Percentiles rank a stretch among this genome's conserved stretches.
Conservation (phyloP, 1,140 invertebrate species). For the Aphidius ervi region DNA sequence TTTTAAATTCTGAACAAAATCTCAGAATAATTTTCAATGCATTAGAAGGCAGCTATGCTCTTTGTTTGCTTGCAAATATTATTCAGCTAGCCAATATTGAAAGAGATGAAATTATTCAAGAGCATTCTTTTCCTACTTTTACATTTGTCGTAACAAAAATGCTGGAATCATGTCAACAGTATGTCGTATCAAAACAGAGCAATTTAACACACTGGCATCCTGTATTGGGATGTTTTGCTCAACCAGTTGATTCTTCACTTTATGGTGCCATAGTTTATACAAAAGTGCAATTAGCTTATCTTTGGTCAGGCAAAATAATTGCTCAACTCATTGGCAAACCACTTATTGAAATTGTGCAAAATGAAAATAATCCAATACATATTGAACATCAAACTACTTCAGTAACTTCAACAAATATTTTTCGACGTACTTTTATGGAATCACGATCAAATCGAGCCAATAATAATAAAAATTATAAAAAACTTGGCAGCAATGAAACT, state of each 20-base stretch:
- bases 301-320: conserved; percentile 77
- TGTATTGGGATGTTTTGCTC: conserved; percentile 94
- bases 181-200: conserved; percentile 80
- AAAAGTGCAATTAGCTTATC: conserved; percentile 74
- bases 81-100: conserved; percentile 74
- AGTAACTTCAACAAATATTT: conserved; percentile 45
- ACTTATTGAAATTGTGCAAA: conserved; percentile 52
- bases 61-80: conserved; percentile 77
- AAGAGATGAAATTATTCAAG: conserved; percentile 58
- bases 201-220: conserved; percentile 96
- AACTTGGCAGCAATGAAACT: conserved; percentile 75
- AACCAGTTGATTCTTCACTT: conserved; percentile 75
- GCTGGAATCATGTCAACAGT: conserved; percentile 79
- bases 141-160: conserved; percentile 74
- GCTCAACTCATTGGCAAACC: conserved; percentile 50
- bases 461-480: conserved; percentile 61
- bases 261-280: conserved; percentile 78
- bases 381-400: conserved; percentile 46
- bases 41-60: conserved; percentile 81
- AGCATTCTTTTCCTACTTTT: conserved; percentile 66
- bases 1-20: conserved; percentile 77
- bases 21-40: conserved; percentile 81
- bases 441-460: conserved; percentile 56
- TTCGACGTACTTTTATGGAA: conserved; percentile 53
- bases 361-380: conserved; percentile 36